Percentiles rank a stretch among this genome's conserved stretches.
Conservation (phyloP, 1,140 invertebrate genomes). For the Pseudachorutes palmiensis region DNA sequence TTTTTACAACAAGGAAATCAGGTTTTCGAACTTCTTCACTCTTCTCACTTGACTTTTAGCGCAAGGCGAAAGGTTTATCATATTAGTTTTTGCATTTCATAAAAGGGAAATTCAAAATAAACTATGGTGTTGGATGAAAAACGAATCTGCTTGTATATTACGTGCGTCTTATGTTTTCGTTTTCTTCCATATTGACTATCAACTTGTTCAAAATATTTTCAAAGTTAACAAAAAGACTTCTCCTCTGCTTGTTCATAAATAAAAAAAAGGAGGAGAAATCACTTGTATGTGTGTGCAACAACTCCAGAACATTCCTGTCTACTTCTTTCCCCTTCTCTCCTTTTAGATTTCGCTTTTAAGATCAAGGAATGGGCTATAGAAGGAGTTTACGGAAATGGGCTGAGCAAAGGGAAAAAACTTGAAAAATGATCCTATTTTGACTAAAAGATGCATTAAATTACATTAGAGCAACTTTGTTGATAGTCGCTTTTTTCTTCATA, state of each 20-base stretch:
- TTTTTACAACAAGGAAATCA: no score
- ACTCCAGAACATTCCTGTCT: no score
- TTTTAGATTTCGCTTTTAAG: background rate
- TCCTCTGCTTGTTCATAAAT: background rate
- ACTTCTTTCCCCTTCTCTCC: background rate
- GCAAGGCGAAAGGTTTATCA: background rate
- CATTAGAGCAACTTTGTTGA: conserved; percentile 12
- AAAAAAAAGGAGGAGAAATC: background rate
- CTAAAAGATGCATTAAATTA: conserved; percentile 18
- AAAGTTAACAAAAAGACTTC: background rate
- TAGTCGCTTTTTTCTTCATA: background rate
- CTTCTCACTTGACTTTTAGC: background rate
- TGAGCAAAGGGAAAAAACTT: conserved; percentile 21
- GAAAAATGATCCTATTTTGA: conserved; percentile 24
- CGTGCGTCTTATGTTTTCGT: no score
- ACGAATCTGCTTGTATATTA: no score
- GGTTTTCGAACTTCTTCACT: background rate
- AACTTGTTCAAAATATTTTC: background rate
- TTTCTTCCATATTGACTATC: background rate
- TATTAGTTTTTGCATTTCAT: background rate
- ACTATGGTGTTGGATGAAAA: no score
- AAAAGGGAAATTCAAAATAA: no score
- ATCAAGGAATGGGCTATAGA: background rate
- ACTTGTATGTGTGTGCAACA: background rate
- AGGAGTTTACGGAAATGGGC: conserved; percentile 18